Conservation (phyloP, 2,113 vertebrate genomes). For the Ctenodactylus gundi region DNA sequence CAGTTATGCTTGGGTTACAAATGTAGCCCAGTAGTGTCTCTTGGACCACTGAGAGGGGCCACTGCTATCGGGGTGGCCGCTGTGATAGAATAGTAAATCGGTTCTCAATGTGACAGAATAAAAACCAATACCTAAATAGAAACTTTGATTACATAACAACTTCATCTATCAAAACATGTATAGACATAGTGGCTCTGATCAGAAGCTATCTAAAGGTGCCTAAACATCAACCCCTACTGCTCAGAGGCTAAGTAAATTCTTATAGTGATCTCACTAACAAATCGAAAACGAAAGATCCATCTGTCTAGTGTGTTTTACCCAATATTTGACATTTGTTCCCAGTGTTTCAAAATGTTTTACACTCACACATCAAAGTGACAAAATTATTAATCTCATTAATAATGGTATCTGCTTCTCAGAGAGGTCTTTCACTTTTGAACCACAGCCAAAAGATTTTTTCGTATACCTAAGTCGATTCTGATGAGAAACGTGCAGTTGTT, state of each 20-base stretch:
- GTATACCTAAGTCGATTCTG: not conserved
- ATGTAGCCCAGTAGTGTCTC: not conserved
- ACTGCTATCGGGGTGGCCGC: not conserved
- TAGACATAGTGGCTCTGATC: not conserved
- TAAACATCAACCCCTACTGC: not conserved
- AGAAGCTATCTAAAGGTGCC: not conserved
- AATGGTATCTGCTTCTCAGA: not conserved
- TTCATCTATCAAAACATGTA: not conserved
- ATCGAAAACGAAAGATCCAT: not conserved
- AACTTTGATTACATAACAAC: not conserved
- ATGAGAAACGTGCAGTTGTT: conserved; percentile 9
- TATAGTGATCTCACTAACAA: not conserved
- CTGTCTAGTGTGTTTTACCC: not conserved
- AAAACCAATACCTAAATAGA: not conserved
- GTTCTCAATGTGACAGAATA: not conserved
- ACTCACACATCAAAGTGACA: not conserved
- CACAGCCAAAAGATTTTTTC: not conserved
- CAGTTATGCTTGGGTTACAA: not conserved
- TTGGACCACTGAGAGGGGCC: not conserved
- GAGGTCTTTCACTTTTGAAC: not conserved
- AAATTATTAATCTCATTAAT: not conserved
- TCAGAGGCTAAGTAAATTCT: not conserved
- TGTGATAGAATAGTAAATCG: not conserved
- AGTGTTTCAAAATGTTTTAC: not conserved
- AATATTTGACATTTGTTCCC: not conserved